These are phyloP conservation scores for Motacilla tschutschensis DNA, from an alignment of 2,113 vertebrate species.

Conservation along the genomic window DNA sequence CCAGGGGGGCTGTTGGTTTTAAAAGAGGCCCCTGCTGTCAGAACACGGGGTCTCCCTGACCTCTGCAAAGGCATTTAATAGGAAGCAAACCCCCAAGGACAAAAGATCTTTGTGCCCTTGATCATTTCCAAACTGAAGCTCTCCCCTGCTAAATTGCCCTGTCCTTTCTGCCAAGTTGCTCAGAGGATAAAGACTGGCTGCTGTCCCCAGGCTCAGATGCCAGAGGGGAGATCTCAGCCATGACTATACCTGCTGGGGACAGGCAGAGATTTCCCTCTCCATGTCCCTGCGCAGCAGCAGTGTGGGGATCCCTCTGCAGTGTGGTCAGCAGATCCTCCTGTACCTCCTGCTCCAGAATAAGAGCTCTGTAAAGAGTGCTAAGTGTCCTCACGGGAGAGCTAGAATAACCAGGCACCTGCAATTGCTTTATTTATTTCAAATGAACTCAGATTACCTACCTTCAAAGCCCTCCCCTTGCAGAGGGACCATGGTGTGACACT, in stretches of 20 bases:
- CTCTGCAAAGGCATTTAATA: background rate
- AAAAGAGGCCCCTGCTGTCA: background rate
- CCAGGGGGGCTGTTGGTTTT: background rate
- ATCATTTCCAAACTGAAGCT: background rate
- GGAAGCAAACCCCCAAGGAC: background rate
- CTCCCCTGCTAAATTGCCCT: background rate
- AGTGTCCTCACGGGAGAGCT: background rate
- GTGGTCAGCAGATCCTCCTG: background rate
- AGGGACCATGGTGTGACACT: background rate
- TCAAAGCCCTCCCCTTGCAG: background rate
- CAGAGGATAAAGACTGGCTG: background rate
- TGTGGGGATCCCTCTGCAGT: background rate
- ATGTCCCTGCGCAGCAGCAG: background rate
- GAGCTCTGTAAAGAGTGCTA: background rate
- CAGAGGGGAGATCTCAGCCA: background rate
- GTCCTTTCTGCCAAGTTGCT: background rate
- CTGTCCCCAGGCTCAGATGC: background rate
- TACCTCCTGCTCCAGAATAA: background rate
- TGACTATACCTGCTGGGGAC: background rate
- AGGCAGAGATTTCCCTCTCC: background rate
- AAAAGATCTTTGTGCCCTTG: background rate
- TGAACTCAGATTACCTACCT: background rate
- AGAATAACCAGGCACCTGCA: background rate
- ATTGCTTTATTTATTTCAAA: background rate
- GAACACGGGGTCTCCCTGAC: rapidly evolving